These are phyloP conservation scores for Tipula vernalis DNA, from an alignment of 2,888 invertebrate species.

Conservation along the genomic window DNA sequence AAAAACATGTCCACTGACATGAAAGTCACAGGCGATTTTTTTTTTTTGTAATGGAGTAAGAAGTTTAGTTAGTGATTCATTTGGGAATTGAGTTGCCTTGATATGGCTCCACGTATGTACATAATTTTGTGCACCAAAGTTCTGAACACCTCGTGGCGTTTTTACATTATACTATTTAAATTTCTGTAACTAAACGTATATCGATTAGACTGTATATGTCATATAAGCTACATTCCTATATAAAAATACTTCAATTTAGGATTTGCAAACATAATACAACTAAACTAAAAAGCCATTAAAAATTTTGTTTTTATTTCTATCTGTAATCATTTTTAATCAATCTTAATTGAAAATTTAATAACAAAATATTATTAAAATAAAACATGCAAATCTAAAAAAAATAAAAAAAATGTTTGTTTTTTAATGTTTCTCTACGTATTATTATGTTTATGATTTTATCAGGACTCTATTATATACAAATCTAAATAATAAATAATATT, in stretches of 20 bases:
- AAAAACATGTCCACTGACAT: too few species aligned
- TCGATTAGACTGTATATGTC: background rate
- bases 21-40: too few species aligned
- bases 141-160: too few species aligned
- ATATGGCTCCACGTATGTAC: too few species aligned
- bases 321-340: background rate
- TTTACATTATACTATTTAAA: too few species aligned
- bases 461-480: background rate
- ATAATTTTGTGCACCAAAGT: too few species aligned
- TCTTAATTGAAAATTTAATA: slow-evolving; percentile 4
- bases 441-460: background rate
- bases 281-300: background rate
- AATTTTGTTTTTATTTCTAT: background rate
- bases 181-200: background rate
- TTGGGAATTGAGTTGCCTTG: too few species aligned
- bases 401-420: background rate
- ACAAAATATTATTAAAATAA: background rate
- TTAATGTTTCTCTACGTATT: background rate
- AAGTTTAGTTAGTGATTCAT: too few species aligned
- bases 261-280: background rate
- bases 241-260: background rate
- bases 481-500: background rate
- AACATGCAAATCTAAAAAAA: background rate
- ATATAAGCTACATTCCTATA: background rate
- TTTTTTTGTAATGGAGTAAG: too few species aligned